phyloP scores from a whole-genome alignment of 2,113 vertebrate genomes.

The Anser brachyrhynchus region DNA sequence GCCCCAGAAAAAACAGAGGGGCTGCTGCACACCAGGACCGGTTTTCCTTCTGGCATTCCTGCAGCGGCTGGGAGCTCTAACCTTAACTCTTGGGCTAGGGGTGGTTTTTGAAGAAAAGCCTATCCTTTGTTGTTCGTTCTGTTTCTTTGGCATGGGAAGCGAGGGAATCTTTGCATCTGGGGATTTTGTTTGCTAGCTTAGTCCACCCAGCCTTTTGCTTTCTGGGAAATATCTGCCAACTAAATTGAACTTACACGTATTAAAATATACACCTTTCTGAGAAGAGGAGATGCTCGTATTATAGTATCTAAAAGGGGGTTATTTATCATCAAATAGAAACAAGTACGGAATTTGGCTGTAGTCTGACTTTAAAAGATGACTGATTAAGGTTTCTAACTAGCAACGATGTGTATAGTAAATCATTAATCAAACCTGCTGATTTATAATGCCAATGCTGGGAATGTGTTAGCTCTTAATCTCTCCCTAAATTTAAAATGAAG shows the following conservation, averaged over 20 bases:
- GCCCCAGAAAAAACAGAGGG: neutral
- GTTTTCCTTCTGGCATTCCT: neutral
- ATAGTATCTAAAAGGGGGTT: neutral
- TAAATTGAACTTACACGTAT: neutral
- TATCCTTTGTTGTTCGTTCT: neutral
- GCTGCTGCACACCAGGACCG: neutral
- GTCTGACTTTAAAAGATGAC: neutral
- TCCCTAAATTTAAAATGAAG: conserved; percentile 40
- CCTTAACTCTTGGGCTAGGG: neutral
- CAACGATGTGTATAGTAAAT: neutral
- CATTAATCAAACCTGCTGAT: neutral
- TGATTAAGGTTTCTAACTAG: neutral
- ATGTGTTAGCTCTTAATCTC: conserved; percentile 1
- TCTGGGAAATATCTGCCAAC: neutral
- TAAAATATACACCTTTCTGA: neutral
- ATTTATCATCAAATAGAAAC: neutral
- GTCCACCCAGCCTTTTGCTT: neutral
- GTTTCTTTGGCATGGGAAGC: neutral
- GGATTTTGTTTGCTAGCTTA: neutral
- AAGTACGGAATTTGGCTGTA: neutral
- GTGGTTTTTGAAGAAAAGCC: neutral
- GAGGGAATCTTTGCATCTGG: neutral
- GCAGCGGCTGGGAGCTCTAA: neutral
- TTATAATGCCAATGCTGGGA: neutral
- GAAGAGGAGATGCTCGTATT: neutral